Percentiles rank a stretch among this genome's conserved stretches.
phyloP scores from a whole-genome alignment of 2,888 invertebrate species.

The Diarsia mendica region DNA sequence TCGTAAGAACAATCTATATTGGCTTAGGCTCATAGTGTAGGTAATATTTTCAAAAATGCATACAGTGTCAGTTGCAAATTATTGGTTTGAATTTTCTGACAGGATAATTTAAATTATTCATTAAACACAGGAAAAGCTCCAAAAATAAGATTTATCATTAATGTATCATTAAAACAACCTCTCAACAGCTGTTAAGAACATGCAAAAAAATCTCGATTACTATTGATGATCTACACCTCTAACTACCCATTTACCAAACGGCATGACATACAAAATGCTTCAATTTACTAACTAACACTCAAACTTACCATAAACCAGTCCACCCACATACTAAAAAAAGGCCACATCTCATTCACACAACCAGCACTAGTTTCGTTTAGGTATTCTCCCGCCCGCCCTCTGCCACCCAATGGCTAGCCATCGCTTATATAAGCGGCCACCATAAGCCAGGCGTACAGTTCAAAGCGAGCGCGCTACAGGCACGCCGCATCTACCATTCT shows the following conservation, averaged over 20 bases:
- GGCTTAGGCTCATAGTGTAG: neutral
- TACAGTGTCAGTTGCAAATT: neutral
- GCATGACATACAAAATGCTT: neutral
- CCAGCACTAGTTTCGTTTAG: slow-evolving; percentile 35
- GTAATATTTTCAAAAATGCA: neutral
- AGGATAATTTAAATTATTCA: neutral
- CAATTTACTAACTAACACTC: neutral
- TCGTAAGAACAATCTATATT: neutral
- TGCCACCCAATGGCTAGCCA: slow-evolving; percentile 50
- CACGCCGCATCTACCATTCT: slow-evolving; percentile 44
- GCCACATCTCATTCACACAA: slow-evolving; percentile 39
- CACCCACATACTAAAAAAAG: neutral
- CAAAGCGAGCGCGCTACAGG: slow-evolving; percentile 50
- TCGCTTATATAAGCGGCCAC: slow-evolving; percentile 60
- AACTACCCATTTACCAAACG: too few species aligned
- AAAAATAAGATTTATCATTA: too few species aligned
- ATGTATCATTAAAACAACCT: neutral
- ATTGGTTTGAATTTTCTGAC: neutral
- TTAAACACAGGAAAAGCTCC: neutral
- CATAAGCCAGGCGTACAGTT: slow-evolving; percentile 53
- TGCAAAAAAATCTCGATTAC: neutral
- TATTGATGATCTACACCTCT: neutral
- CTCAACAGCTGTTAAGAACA: neutral
- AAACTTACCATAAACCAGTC: neutral
- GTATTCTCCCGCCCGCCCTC: slow-evolving; percentile 59